Conservation (phyloP, 2,888 invertebrate genomes). For the Punctoribates punctum region DNA sequence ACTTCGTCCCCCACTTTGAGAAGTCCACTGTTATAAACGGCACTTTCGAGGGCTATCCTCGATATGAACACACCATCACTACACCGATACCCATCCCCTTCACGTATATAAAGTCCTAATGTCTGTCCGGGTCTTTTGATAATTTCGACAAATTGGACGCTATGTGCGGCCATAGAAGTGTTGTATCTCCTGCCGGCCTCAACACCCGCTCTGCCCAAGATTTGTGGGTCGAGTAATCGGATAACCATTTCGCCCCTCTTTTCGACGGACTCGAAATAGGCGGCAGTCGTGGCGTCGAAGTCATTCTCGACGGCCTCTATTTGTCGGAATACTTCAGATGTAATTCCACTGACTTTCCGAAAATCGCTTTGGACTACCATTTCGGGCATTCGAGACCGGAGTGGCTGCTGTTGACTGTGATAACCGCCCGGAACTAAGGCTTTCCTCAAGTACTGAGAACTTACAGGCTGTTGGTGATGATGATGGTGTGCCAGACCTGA, state of each 20-base stretch:
- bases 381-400: slow-evolving; percentile 45
- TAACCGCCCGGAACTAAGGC: slow-evolving; percentile 63
- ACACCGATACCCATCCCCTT: slow-evolving; percentile 95
- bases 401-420: slow-evolving; percentile 50
- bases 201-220: slow-evolving; percentile 77
- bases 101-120: slow-evolving; percentile 92
- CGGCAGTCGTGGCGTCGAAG: slow-evolving; percentile 86
- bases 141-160: slow-evolving; percentile 76
- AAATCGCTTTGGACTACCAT: slow-evolving; percentile 83
- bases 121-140: slow-evolving; percentile 98
- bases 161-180: slow-evolving; percentile 50
- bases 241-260: slow-evolving; percentile 88
- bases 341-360: slow-evolving; percentile 92
- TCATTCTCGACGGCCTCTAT: slow-evolving; percentile 95
- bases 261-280: slow-evolving; percentile 80
- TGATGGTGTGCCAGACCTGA: slow-evolving; percentile 19
- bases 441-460: slow-evolving; percentile 53
- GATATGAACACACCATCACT: slow-evolving; percentile 98
- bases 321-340: slow-evolving; percentile 93
- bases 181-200: slow-evolving; percentile 78
- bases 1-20: slow-evolving; percentile 96
- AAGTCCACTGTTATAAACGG: slow-evolving; percentile 95
- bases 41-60: slow-evolving; percentile 87
- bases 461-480: slow-evolving; percentile 55
- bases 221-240: slow-evolving; percentile 78